These are phyloP conservation scores for Caenorhabditis elegans DNA, from an alignment of 1,140 invertebrate genomes.

Conservation along the genomic window DNA sequence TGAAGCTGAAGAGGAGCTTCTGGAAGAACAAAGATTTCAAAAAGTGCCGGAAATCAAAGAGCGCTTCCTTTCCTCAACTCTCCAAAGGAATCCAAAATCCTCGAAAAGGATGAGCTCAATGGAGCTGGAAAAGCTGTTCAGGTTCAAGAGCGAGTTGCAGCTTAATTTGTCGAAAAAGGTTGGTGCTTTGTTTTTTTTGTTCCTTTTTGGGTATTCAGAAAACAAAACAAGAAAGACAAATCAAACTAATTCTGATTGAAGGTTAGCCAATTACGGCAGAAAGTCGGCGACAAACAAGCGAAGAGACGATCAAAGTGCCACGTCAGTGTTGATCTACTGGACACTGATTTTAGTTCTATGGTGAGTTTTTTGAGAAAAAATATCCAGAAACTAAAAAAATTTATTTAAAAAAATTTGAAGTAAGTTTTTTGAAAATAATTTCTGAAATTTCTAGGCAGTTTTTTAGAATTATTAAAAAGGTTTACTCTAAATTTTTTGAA, in stretches of 20 bases:
- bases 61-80: background rate
- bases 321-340: constrained; percentile 34
- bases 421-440: too few species aligned
- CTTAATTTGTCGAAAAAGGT: constrained; percentile 50
- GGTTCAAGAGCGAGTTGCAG: constrained; percentile 48
- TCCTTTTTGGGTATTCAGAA: too few species aligned
- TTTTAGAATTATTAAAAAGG: too few species aligned
- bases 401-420: too few species aligned
- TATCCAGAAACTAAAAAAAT: too few species aligned
- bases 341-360: constrained; percentile 1
- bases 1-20: background rate
- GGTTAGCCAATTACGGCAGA: constrained; percentile 36
- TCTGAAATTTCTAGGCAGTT: too few species aligned
- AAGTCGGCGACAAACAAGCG: constrained; percentile 26
- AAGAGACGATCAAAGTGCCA: constrained; percentile 35
- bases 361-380: background rate
- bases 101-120: constrained; percentile 37
- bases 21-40: too few species aligned
- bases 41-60: background rate
- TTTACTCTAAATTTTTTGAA: too few species aligned
- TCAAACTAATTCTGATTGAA: constrained; percentile 15
- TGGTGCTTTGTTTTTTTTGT: background rate
- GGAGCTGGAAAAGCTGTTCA: constrained; percentile 47
- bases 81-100: background rate
- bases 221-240: too few species aligned